Evolutionary conservation across 2,797 vertebrate species (phyloP).

Genomic region (Myiothlypis chrysogaster): DNA sequence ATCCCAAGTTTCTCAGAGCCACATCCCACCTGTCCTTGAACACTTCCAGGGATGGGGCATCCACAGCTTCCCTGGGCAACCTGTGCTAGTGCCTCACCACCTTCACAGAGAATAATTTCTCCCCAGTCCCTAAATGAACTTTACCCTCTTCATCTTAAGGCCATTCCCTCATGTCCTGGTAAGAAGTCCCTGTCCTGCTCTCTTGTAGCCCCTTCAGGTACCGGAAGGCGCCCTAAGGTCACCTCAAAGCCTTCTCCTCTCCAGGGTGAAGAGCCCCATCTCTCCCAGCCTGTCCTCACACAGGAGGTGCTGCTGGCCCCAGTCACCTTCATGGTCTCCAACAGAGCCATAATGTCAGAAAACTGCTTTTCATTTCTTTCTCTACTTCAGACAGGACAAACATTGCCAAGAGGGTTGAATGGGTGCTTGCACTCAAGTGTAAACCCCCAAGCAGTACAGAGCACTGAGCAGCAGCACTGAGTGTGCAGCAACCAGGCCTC

Average conservation of each 20-base stretch:
- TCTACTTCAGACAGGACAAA: not conserved
- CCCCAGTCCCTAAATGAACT: not conserved
- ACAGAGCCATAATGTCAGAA: not conserved
- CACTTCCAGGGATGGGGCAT: not conserved
- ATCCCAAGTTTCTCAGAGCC: not conserved
- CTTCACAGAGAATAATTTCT: not conserved
- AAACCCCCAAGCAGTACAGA: not conserved
- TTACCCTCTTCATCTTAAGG: not conserved
- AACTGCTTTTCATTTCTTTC: not conserved
- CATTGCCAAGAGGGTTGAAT: not conserved
- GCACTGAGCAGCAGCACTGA: not conserved
- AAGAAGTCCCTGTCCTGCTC: not conserved
- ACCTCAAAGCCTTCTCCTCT: not conserved
- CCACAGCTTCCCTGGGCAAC: not conserved
- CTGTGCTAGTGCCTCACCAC: fast-evolving
- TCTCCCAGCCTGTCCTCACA: not conserved
- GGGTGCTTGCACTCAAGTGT: fast-evolving
- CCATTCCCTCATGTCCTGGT: not conserved
- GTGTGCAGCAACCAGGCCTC: not conserved
- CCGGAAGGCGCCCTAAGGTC: not conserved
- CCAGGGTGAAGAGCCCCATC: not conserved
- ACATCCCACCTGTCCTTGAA: fast-evolving
- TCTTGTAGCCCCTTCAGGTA: not conserved
- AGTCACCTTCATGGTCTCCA: fast-evolving
- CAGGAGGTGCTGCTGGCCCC: not conserved